Evolutionary conservation across 1,140 invertebrate species (phyloP), one percentile per base, ranked within the genome.

Genomic region (Drosophila teissieri): DNA sequence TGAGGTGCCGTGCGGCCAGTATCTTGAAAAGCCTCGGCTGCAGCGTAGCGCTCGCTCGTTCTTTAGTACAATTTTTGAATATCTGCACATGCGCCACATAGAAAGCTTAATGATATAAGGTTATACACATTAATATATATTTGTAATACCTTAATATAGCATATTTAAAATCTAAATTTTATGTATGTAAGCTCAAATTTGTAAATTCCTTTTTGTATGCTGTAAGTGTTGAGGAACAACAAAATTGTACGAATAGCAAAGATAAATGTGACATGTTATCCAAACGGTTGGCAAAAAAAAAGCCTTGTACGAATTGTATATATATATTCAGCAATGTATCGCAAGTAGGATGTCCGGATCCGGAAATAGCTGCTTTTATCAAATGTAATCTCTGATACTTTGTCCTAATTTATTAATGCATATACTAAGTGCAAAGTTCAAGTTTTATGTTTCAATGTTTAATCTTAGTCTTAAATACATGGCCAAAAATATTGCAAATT

Each of bases 101-200:
- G 52, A 53, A 65, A 55, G 45, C 62, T 58, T 67, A 56, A 57
- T 60, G 54, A 56, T 72, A 77, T 73, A 56, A 52, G 56, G 42
- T 76, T 73, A 64, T 39, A 60, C 60, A 79, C 44, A 61, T 60
- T 52, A 31, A 8, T 54, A 53, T 78, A 73, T 69, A 72, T 55
- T 52, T 52, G 46, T 63, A 73, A 74, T 57, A 74, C n/a, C 39
- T 36, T 57, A 61, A 22, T 46, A 6, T 75, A 75, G 52, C 40
- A 40, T 60, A 60, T 67, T 76, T 57, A 68, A 44, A 24, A 19
- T 76, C 76, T 63, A 85, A 84, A 84, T 84, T 78, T 10, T 80
- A 77, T 78, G 73, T 75, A 85, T 78, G 56, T 85, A 83, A 74
- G 75, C 52, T 79, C 79, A 79, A 83, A 69, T 76, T 61, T 86